A percentile compares a stretch with the other conserved stretches of the same genome.
Conservation (phyloP, 2,888 invertebrate species). For the Cabera pusaria region DNA sequence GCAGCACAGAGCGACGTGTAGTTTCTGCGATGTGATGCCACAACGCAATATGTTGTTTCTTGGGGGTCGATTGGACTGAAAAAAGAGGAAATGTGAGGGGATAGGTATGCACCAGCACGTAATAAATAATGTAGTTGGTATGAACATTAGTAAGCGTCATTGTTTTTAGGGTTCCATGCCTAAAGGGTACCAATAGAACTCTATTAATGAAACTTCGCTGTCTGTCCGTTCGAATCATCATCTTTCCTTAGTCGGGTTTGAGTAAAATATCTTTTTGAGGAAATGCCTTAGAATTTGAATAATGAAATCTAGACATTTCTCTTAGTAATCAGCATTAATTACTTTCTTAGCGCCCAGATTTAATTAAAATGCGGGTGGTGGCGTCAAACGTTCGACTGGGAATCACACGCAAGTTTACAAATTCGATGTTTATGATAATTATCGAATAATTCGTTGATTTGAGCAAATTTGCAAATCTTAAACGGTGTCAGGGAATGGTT, state of each 20-base stretch:
- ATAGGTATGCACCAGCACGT: no score
- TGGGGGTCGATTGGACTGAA: slow-evolving; percentile 76
- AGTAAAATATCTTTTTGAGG: no score
- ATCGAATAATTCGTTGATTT: slow-evolving; percentile 12
- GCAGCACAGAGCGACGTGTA: slow-evolving; percentile 75
- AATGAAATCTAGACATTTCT: no score
- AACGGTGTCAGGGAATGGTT: no score
- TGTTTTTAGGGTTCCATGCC: no score
- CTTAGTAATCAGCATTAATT: no score
- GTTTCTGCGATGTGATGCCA: slow-evolving; percentile 66
- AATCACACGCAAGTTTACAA: slow-evolving; percentile 18
- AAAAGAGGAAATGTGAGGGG: slow-evolving; percentile 30
- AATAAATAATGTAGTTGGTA: neutral
- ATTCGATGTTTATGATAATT: slow-evolving; percentile 27
- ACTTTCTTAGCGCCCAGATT: slow-evolving; percentile 5
- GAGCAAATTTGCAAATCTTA: slow-evolving; percentile 8
- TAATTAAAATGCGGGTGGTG: slow-evolving; percentile 23
- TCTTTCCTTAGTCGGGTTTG: no score
- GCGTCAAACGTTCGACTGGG: slow-evolving; percentile 15
- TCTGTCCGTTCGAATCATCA: no score
- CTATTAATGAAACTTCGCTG: no score
- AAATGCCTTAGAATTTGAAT: no score
- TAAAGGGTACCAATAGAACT: no score
- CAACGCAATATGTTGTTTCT: slow-evolving; percentile 70
- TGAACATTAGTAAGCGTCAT: no score